These are phyloP conservation scores for Halichondria panicea DNA, from an alignment of 37 sponge, comb jelly and placozoan species.

Conservation along the genomic window DNA sequence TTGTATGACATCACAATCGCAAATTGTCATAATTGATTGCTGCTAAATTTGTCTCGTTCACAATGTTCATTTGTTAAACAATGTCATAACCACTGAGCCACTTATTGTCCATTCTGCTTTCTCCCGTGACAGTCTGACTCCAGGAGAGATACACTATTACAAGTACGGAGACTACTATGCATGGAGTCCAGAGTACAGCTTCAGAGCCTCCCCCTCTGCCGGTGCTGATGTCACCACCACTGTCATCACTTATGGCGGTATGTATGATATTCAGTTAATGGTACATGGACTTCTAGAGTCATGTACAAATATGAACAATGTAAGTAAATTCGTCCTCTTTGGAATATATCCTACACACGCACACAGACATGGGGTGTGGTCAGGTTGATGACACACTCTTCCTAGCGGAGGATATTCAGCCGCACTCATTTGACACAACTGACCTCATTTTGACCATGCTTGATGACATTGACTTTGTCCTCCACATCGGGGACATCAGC, in stretches of 20 bases:
- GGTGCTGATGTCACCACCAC: conserved; percentile 18
- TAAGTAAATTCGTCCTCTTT: neutral
- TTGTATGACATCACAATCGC: too few species aligned
- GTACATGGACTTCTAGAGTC: neutral
- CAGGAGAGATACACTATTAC: conserved; percentile 61
- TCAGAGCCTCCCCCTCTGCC: conserved; percentile 41
- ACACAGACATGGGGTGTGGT: conserved; percentile 63
- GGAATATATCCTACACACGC: neutral
- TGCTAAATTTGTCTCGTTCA: too few species aligned
- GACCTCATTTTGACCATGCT: conserved; percentile 19
- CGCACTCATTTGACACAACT: conserved; percentile 60
- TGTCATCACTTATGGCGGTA: conserved; percentile 69
- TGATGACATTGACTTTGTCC: conserved; percentile 59
- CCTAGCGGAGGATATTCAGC: conserved; percentile 23
- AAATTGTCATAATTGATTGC: too few species aligned
- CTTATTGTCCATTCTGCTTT: neutral
- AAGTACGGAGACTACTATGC: conserved; percentile 64
- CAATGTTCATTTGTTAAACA: too few species aligned
- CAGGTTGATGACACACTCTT: conserved; percentile 45
- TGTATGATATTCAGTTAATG: neutral
- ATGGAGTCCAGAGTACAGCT: conserved; percentile 50
- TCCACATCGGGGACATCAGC: conserved; percentile 88
- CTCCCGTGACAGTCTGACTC: conserved; percentile 39
- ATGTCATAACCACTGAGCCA: too few species aligned
- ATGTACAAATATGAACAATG: neutral